These are phyloP conservation scores for Alitta virens DNA, from an alignment of 2,888 invertebrate species.

Conservation along the genomic window DNA sequence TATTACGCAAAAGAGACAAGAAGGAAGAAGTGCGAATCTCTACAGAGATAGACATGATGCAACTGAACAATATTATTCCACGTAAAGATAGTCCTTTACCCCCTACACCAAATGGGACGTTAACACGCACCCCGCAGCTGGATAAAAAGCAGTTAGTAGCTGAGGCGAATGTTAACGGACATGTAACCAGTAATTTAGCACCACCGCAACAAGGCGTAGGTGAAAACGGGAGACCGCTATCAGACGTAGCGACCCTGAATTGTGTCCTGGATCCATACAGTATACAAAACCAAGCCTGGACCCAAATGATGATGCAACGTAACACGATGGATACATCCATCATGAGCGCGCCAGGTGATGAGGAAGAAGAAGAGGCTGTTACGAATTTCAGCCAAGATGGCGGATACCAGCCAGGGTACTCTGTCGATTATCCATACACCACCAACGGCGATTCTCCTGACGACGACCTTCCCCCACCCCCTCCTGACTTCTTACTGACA, in stretches of 20 bases:
- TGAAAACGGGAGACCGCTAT: background rate
- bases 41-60: slow-evolving; percentile 12
- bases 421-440: background rate
- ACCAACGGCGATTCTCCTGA: slow-evolving; percentile 8
- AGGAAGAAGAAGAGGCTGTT: slow-evolving; percentile 8
- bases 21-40: slow-evolving; percentile 1
- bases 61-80: slow-evolving; percentile 15
- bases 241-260: background rate
- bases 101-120: background rate
- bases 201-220: background rate
- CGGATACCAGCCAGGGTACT: background rate
- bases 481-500: slow-evolving; percentile 16
- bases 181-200: too few species aligned
- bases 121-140: slow-evolving; percentile 3
- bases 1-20: slow-evolving; percentile 6
- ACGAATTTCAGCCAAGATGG: background rate
- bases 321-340: background rate
- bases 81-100: slow-evolving; percentile 18
- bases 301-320: slow-evolving; percentile 14
- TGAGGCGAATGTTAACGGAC: background rate
- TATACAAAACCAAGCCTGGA: slow-evolving; percentile 25
- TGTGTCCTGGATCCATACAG: slow-evolving; percentile 4
- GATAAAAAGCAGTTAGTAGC: slow-evolving; percentile 5
- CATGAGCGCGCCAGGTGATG: slow-evolving; percentile 12
- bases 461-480: slow-evolving; percentile 25